Conservation (phyloP, 2,113 vertebrate genomes). For the Oxyruncus cristatus region DNA sequence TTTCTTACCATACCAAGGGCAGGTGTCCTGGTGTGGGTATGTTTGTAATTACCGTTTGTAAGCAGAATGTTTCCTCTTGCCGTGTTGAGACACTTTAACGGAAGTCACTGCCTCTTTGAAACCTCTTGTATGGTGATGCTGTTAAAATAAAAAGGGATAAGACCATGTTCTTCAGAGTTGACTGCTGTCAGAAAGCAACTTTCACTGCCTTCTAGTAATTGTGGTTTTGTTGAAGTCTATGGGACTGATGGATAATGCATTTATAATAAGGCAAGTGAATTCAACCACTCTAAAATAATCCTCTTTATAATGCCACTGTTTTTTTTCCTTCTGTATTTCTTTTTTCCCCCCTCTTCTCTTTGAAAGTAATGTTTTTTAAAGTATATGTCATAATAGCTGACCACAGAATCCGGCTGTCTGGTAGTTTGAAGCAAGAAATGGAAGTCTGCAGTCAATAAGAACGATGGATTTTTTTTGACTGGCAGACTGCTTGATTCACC, state of each 20-base stretch:
- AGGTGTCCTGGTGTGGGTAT: background rate
- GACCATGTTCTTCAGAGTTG: background rate
- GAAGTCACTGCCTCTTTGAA: background rate
- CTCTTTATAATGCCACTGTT: background rate
- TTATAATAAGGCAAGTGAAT: background rate
- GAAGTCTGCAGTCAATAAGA: background rate
- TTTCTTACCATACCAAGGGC: background rate
- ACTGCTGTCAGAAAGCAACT: background rate
- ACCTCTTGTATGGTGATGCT: background rate
- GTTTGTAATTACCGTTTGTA: background rate
- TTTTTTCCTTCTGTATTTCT: fast-evolving
- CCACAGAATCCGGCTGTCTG: fast-evolving
- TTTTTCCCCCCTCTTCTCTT: fast-evolving
- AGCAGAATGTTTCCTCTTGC: background rate
- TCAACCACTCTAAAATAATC: background rate
- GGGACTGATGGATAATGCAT: background rate
- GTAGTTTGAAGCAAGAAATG: background rate
- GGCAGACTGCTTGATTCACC: background rate
- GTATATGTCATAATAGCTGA: background rate
- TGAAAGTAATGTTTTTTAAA: background rate
- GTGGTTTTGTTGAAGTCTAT: background rate
- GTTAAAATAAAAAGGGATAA: background rate
- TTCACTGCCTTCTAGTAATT: background rate
- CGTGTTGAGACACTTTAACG: background rate
- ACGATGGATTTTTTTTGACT: background rate